Percentiles rank a stretch among this genome's conserved stretches.
Evolutionary conservation across 1,140 invertebrate species (phyloP).

Genomic region (Ceratosolen solmsi): DNA sequence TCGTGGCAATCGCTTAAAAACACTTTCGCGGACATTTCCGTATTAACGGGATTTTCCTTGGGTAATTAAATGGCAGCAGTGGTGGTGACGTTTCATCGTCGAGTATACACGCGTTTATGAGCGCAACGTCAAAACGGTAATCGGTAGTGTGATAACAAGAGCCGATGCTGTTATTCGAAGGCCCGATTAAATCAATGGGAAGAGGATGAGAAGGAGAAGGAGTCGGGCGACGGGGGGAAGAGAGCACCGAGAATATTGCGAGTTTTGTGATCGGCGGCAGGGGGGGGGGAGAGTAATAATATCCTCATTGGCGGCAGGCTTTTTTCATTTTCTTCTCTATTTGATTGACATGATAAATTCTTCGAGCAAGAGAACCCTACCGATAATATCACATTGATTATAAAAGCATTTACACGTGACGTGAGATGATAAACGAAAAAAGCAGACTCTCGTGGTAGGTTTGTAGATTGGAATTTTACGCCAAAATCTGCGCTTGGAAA

Average conservation of each 20-base stretch:
- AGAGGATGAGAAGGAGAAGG: not conserved
- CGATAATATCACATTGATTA: not conserved
- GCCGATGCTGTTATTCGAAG: no score
- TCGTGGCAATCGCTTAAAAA: no score
- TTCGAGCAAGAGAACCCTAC: not conserved
- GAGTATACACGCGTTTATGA: not conserved
- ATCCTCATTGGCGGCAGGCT: no score
- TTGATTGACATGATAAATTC: not conserved
- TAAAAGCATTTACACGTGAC: not conserved
- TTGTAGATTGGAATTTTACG: not conserved
- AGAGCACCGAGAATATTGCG: no score
- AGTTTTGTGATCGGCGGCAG: no score
- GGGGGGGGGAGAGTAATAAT: no score
- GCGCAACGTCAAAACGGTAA: not conserved
- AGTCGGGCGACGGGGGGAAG: not conserved
- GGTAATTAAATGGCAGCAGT: constrained; percentile 9
- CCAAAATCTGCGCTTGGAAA: not conserved
- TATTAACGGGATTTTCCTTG: no score
- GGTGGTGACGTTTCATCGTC: not conserved
- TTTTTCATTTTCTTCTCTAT: not conserved
- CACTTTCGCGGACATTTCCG: no score
- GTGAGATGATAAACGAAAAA: not conserved
- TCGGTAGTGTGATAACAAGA: constrained; percentile 14
- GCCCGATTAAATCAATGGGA: not conserved
- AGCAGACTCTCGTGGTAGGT: not conserved